These are phyloP conservation scores for Orestias chungarensis DNA, from an alignment of 2,797 vertebrate species.

Conservation along the genomic window DNA sequence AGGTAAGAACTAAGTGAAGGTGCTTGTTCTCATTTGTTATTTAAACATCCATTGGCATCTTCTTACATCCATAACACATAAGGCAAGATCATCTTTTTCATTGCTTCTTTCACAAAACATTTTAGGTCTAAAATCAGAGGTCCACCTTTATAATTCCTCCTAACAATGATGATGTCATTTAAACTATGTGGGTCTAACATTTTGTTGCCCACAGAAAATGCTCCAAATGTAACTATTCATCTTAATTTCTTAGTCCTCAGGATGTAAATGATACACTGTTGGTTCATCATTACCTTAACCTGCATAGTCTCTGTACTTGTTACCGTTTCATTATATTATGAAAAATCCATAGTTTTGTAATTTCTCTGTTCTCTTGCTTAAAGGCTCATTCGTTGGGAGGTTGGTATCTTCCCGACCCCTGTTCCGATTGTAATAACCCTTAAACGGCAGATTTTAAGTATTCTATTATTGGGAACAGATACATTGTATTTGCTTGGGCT, in stretches of 20 bases:
- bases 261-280: not conserved
- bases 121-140: not conserved
- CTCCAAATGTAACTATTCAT: not conserved
- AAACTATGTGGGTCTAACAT: not conserved
- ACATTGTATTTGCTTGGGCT: not conserved
- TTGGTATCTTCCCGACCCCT: not conserved
- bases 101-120: not conserved
- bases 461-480: not conserved
- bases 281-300: not conserved
- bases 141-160: not conserved
- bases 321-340: no score
- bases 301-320: not conserved
- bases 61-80: not conserved
- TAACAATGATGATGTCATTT: not conserved
- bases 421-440: not conserved
- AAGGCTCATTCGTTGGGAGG: not conserved
- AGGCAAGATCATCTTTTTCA: not conserved
- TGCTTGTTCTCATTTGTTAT: no score
- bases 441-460: not conserved
- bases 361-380: not conserved
- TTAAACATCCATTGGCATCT: not conserved
- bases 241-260: not conserved
- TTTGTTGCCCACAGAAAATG: no score
- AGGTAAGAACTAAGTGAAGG: constrained; percentile 79
- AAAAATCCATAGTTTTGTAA: not conserved